Evolutionary conservation across 2,888 invertebrate species (phyloP).

Genomic region (Pycnomerus fuliginosus): DNA sequence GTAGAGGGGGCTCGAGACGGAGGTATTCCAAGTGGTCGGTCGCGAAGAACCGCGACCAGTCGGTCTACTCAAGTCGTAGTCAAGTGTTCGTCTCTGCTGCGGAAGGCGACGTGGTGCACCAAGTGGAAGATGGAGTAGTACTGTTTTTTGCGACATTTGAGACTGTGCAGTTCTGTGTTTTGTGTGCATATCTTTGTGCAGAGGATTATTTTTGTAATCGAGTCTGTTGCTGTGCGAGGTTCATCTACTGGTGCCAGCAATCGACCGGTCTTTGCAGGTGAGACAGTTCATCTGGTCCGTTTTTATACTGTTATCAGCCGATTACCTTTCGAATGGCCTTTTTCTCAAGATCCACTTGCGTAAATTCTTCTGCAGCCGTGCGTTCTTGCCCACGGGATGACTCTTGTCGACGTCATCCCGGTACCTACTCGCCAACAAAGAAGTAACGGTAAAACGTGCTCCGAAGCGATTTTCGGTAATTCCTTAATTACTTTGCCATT

Average conservation of each 20-base stretch:
- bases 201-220: slow-evolving; percentile 8
- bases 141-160: slow-evolving; percentile 1
- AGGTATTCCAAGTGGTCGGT: slow-evolving; percentile 26
- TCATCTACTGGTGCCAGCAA: slow-evolving; percentile 22
- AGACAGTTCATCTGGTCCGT: slow-evolving; percentile 38
- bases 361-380: neutral
- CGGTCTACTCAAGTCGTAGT: slow-evolving; percentile 29
- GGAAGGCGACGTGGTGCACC: neutral
- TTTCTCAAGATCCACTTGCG: neutral
- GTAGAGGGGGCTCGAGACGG: slow-evolving; percentile 21
- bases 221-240: slow-evolving; percentile 15
- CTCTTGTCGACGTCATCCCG: slow-evolving; percentile 1
- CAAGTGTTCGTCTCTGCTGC: slow-evolving; percentile 28
- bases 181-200: slow-evolving; percentile 3
- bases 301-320: slow-evolving; percentile 41
- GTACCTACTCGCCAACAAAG: slow-evolving; percentile 11
- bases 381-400: neutral
- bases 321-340: slow-evolving; percentile 27
- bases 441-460: slow-evolving; percentile 19
- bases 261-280: slow-evolving; percentile 44
- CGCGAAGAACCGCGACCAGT: slow-evolving; percentile 29
- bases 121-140: slow-evolving; percentile 8
- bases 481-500: slow-evolving; percentile 10
- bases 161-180: neutral
- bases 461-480: slow-evolving; percentile 7